Conservation (phyloP, 2,888 invertebrate genomes). For the Megamerina dolium region DNA sequence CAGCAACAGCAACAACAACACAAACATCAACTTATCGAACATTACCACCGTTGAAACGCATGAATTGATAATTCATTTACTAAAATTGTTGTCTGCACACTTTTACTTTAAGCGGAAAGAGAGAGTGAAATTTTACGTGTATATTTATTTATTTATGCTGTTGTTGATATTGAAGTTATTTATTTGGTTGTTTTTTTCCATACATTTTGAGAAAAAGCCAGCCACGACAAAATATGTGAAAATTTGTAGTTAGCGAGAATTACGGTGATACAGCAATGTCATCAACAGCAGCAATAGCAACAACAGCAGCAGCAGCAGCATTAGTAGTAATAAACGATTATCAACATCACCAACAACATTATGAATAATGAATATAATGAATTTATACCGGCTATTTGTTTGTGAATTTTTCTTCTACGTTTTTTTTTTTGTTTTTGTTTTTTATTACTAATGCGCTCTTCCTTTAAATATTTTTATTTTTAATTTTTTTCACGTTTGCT, state of each 20-base stretch:
- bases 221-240: too few relatives aligned
- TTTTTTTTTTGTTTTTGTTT: neutral
- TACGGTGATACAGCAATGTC: too few relatives aligned
- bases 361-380: neutral
- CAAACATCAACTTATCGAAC: neutral
- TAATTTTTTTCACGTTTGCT: neutral
- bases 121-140: slow-evolving; percentile 36
- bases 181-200: neutral
- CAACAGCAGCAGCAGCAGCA: too few relatives aligned
- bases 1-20: neutral
- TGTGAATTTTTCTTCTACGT: neutral
- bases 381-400: neutral
- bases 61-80: slow-evolving; percentile 5
- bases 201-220: neutral
- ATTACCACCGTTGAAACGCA: neutral
- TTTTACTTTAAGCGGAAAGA: slow-evolving; percentile 41
- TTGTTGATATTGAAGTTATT: too few relatives aligned
- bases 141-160: neutral
- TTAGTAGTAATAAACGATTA: too few relatives aligned
- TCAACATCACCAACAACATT: neutral
- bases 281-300: too few relatives aligned
- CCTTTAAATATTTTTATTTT: neutral
- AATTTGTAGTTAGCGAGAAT: too few relatives aligned
- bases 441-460: neutral
- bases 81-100: slow-evolving; percentile 23